phyloP scores from a whole-genome alignment of 2,113 vertebrate genomes.

The Mesembrinibis cayennensis region DNA sequence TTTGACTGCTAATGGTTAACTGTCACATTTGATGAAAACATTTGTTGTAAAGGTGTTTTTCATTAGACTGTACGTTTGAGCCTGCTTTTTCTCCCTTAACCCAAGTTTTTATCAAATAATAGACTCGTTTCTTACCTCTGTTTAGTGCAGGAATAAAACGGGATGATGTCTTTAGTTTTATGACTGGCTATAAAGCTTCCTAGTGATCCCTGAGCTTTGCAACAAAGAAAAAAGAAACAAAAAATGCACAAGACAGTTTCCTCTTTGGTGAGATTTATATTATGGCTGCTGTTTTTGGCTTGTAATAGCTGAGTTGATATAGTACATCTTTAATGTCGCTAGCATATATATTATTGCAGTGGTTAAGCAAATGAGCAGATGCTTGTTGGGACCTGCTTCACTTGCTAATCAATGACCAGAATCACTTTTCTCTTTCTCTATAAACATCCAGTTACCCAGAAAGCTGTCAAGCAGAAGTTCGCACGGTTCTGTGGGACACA shows the following conservation, averaged over 20 bases:
- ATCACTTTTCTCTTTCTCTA: neutral
- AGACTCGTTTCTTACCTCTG: neutral
- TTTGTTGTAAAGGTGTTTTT: neutral
- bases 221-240: neutral
- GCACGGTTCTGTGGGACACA: neutral
- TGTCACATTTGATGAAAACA: neutral
- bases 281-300: neutral
- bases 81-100: neutral
- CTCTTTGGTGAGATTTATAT: conserved; percentile 12
- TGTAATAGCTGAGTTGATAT: neutral
- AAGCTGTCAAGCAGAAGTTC: neutral
- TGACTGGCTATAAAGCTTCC: conserved; percentile 1
- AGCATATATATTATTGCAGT: neutral
- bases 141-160: neutral
- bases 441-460: conserved; percentile 26
- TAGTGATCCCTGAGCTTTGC: neutral
- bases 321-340: conserved; percentile 5
- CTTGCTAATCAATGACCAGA: neutral
- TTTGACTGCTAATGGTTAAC: neutral
- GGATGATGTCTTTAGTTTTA: conserved; percentile 12
- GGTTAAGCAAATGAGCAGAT: conserved; percentile 13
- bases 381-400: neutral
- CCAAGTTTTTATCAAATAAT: neutral
- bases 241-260: neutral
- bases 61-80: neutral